Evolutionary conservation across 2,888 invertebrate genomes (phyloP).

Genomic region (Diloba caeruleocephala): DNA sequence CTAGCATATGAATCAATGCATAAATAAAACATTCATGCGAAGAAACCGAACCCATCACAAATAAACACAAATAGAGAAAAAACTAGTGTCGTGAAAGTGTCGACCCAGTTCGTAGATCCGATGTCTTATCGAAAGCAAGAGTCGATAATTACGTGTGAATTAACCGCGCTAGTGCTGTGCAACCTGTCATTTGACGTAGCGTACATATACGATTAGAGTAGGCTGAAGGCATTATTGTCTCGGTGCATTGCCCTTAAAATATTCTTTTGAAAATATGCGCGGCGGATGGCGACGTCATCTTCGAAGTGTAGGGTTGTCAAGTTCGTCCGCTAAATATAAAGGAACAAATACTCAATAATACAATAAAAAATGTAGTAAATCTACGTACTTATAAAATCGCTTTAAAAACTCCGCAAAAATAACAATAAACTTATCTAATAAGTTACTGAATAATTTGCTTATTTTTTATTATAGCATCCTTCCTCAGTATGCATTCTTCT

Average conservation of each 20-base stretch:
- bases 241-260: constrained; percentile 1
- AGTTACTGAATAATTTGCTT: constrained; percentile 4
- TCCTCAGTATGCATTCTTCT: constrained; percentile 4
- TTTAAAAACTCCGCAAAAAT: neutral
- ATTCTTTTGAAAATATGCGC: neutral
- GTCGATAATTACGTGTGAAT: constrained; percentile 61
- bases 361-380: too few species aligned
- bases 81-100: constrained; percentile 67
- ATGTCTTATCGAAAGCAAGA: constrained; percentile 74
- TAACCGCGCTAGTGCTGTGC: constrained; percentile 37
- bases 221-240: constrained; percentile 8
- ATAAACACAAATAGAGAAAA: constrained; percentile 36
- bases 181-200: constrained; percentile 39
- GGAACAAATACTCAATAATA: too few species aligned
- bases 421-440: neutral
- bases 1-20: too few species aligned
- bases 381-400: too few species aligned
- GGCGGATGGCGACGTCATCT: neutral
- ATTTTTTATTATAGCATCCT: constrained; percentile 32
- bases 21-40: constrained; percentile 16
- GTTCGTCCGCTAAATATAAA: too few species aligned
- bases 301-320: too few species aligned
- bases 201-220: constrained; percentile 15
- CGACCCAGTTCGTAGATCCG: constrained; percentile 63
- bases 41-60: constrained; percentile 7